A percentile compares a stretch with the other conserved stretches of the same genome.
These are phyloP conservation scores for Augochlorella aurata DNA, from an alignment of 2,888 invertebrate species.

Conservation along the genomic window DNA sequence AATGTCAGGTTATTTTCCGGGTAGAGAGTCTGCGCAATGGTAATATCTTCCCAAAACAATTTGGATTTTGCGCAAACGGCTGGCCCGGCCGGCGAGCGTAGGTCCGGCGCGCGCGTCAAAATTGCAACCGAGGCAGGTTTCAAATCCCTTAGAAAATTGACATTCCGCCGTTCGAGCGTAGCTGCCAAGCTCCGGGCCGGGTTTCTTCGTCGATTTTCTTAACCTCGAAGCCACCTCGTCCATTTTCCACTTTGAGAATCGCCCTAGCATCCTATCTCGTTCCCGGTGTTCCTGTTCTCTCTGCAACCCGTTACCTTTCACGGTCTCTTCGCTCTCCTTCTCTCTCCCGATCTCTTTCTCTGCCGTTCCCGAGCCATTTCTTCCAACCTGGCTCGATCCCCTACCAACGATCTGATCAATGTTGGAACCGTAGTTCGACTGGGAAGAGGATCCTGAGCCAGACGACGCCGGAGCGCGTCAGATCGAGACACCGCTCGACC, in stretches of 20 bases:
- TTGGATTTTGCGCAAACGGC: constrained; percentile 11
- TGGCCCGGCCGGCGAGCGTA: not conserved
- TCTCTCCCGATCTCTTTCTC: not conserved
- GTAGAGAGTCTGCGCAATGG: not conserved
- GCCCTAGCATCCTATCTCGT: constrained; percentile 35
- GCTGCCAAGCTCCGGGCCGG: constrained; percentile 12
- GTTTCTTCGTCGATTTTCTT: constrained; percentile 46
- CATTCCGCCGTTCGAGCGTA: constrained; percentile 16
- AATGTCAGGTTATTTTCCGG: not conserved
- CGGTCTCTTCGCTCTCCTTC: not conserved
- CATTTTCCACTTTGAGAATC: constrained; percentile 59
- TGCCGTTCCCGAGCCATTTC: constrained; percentile 4
- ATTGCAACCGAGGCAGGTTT: constrained; percentile 28
- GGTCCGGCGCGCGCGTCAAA: constrained; percentile 12
- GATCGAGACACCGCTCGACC: constrained; percentile 24
- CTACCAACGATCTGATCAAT: constrained; percentile 34
- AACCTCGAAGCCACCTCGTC: constrained; percentile 47
- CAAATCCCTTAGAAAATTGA: constrained; percentile 42
- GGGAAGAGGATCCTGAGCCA: constrained; percentile 34
- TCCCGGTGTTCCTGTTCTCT: constrained; percentile 28
- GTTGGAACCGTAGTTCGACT: constrained; percentile 40
- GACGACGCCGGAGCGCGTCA: constrained; percentile 24
- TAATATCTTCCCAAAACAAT: constrained; percentile 15
- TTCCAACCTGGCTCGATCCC: constrained; percentile 7
- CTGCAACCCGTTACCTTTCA: not conserved